A percentile compares a stretch with the other conserved stretches of the same genome.
These are phyloP conservation scores for Phoxinus phoxinus DNA, from an alignment of 2,113 vertebrate genomes.

Conservation along the genomic window DNA sequence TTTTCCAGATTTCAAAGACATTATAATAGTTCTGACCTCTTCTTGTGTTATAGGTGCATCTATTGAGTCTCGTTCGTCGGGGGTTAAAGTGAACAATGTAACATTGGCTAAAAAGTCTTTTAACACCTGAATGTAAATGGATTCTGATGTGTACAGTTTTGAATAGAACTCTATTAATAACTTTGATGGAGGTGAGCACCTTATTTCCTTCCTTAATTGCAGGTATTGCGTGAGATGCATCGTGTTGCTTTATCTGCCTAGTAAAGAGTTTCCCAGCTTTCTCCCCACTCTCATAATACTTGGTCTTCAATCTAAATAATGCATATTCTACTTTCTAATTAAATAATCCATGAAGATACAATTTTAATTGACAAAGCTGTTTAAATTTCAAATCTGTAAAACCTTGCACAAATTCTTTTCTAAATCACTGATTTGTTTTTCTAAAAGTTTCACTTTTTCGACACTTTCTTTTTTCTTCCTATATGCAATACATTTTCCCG, in stretches of 20 bases:
- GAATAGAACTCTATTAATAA: neutral
- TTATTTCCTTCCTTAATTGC: neutral
- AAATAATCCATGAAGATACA: neutral
- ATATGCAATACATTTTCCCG: constrained; percentile 20
- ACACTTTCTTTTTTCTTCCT: neutral
- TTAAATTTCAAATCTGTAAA: neutral
- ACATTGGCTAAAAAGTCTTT: neutral
- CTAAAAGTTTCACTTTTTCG: neutral
- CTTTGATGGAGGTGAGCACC: neutral
- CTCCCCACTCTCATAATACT: neutral
- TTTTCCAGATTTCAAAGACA: too few species aligned
- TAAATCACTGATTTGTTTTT: neutral
- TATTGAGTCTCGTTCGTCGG: neutral
- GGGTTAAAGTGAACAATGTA: neutral
- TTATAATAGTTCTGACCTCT: neutral
- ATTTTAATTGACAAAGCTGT: neutral
- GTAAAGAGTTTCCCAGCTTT: neutral
- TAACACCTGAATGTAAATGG: neutral
- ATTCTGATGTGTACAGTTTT: neutral
- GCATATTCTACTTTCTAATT: neutral
- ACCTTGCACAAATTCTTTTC: neutral
- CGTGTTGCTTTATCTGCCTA: neutral
- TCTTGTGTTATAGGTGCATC: neutral
- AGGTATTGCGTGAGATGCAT: neutral
- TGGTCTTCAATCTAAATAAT: neutral